Evolutionary conservation across 2,113 vertebrate genomes (phyloP).

Genomic region (Apistogramma diplotaenia): DNA sequence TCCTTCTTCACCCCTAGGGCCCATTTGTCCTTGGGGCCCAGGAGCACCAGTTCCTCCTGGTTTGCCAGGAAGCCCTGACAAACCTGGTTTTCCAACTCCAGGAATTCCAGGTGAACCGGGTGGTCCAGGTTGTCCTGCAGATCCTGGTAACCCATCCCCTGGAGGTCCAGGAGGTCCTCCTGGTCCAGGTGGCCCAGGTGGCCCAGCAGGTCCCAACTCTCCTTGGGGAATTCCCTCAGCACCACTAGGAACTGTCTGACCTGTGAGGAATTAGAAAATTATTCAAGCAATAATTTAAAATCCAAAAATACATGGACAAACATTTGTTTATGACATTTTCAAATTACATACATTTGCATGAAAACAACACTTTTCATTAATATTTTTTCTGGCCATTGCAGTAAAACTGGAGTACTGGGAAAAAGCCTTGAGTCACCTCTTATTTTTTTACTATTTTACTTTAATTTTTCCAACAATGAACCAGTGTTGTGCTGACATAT

Average conservation of each 20-base stretch:
- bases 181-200: conserved; percentile 84
- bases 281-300: background rate
- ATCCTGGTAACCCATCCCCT: conserved; percentile 82
- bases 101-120: conserved; percentile 85
- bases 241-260: conserved; percentile 85
- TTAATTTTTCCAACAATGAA: too few relatives aligned
- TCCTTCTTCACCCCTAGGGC: conserved; percentile 84
- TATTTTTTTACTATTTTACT: too few relatives aligned
- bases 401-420: too few relatives aligned
- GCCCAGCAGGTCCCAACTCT: conserved; percentile 80
- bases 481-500: too few relatives aligned
- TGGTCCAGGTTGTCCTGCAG: conserved; percentile 82
- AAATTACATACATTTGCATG: background rate
- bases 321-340: background rate
- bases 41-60: conserved; percentile 85
- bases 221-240: conserved; percentile 87
- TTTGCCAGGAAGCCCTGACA: conserved; percentile 90
- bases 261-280: conserved; percentile 33
- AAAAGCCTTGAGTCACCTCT: too few relatives aligned
- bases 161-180: conserved; percentile 75
- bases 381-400: too few relatives aligned
- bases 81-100: conserved; percentile 90
- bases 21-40: conserved; percentile 88
- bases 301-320: background rate
- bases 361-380: background rate